Base-by-base conservation (phyloP, 1,140 invertebrate species). In the Pseudachorutes palmiensis region DNA sequence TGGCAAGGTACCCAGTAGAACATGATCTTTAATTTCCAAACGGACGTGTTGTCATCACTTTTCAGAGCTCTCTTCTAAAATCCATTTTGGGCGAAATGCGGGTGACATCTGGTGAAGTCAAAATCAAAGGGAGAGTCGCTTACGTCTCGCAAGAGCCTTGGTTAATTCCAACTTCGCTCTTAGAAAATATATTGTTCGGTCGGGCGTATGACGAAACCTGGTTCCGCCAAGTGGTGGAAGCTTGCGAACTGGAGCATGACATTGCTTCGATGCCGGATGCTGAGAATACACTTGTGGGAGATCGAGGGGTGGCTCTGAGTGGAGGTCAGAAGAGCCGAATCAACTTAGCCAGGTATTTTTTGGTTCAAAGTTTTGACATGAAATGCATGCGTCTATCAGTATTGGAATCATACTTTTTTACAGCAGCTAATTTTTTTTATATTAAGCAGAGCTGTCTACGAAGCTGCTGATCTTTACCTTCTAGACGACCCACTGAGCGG, bases 401-500 rank as follows among this genome's bases (percentile, higher is more conserved):
- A n/a, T n/a, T n/a, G n/a, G n/a, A n/a, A n/a, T n/a, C n/a, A n/a
- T n/a, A n/a, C n/a, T n/a, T n/a, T n/a, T n/a, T n/a, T n/a, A n/a
- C n/a, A n/a, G n/a, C n/a, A n/a, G n/a, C n/a, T n/a, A n/a, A n/a
- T n/a, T n/a, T n/a, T n/a, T n/a, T n/a, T n/a, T n/a, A n/a, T n/a
- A n/a, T n/a, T n/a, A n/a, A n/a, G n/a, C 22, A 24, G 80, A 63
- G 79, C 80, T 16, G 70, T 81, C 3, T 82, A 81, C 70, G 73
- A 73, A 65, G 76, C 81, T 67, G 79, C 79, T 62, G 80, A 82
- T 71, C 75, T 82, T n/a, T 81, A 79, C 69, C 69, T 82, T 1
- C 74, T 82, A 28, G 81, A 82, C 73, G 81, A 82, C 68, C 80
- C 80, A 19, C 73, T 81, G 9, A 78, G 78, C 75, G 81, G 81